Evolutionary conservation across 1,140 invertebrate species (phyloP), one percentile per base, ranked within the genome.

Genomic region (Sipha flava): DNA sequence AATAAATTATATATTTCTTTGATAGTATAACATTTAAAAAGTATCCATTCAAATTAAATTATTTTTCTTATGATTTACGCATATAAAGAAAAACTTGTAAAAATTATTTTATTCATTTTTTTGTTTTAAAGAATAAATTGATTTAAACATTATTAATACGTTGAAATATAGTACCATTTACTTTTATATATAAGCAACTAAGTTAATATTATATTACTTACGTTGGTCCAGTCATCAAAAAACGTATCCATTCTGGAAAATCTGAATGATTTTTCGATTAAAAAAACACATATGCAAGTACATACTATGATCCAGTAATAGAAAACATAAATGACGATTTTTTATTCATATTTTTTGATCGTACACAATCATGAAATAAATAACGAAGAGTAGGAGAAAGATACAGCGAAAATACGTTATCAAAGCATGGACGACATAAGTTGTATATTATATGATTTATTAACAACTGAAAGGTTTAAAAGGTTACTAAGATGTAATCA

Each of bases 211-310:
- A 34, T n/a, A 54, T 47, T 77, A 77, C 73, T 77, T 52, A 77
- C 73, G 73, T 77, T 77, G 43, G 31, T 57, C 73, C 73, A 77
- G 23, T 77, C 73, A 26, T 77, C 73, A 26, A 77, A 59, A 77
- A 77, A 77, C 21, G 21, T 59, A 34, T 73, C 70, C 70, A 73
- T 73, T 6, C 37, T 21, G 18, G 18, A 34, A 23, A 34, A 52
- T 7, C 18, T 7, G 18, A 73, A 73, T 21, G 7, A 52, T 73
- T 34, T 52, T 73, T 7, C 14, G 21, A 40, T 66, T 66, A 66
- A 66, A 40, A 45, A 47, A 70, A 47, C 40, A 66, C 21, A 66
- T 40, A 14, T 6, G 34, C n/a, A 9, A 3, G 10, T n/a, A 40
- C 34, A 66, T n/a, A 12, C n/a, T 66, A 66, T 21, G 10, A 40